phyloP scores from a whole-genome alignment of 2,888 invertebrate species.

The Exocentrus adspersus region DNA sequence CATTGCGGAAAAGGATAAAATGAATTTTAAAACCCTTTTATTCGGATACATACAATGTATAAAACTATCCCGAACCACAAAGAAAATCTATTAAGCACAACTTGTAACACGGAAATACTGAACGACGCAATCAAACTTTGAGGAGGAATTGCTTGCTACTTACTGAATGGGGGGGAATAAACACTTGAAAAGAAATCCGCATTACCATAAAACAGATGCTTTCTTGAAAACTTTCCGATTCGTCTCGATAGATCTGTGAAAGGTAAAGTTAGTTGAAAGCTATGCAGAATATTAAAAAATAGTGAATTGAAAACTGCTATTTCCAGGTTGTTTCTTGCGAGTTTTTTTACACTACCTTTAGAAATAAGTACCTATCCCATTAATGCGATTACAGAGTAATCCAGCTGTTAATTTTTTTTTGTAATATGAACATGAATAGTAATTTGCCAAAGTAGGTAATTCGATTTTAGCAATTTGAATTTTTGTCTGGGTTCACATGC shows the following conservation, averaged over 20 bases:
- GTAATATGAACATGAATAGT: too few species aligned
- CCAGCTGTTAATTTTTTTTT: too few species aligned
- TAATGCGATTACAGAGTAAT: background rate
- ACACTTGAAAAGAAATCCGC: constrained; percentile 38
- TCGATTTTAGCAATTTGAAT: too few species aligned
- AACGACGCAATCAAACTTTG: constrained; percentile 31
- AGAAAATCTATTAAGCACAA: constrained; percentile 11
- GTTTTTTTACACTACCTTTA: background rate
- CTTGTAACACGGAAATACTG: constrained; percentile 15
- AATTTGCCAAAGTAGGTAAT: too few species aligned
- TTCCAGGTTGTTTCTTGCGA: background rate
- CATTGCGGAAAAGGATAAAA: too few species aligned
- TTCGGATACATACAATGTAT: background rate
- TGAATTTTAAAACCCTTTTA: background rate
- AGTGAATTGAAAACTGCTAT: background rate
- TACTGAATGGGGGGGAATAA: constrained; percentile 28
- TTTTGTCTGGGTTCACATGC: too few species aligned
- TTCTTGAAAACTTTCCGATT: constrained; percentile 31
- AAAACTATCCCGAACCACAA: constrained; percentile 2
- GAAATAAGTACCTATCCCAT: background rate
- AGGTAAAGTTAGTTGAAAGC: constrained; percentile 7
- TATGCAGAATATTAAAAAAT: constrained; percentile 18
- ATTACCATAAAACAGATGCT: constrained; percentile 42
- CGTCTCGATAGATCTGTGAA: constrained; percentile 22
- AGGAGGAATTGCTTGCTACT: constrained; percentile 24